Percentiles rank a stretch among this genome's conserved stretches.
Conservation (phyloP, 2,797 vertebrate species). For the Pristis pectinata region DNA sequence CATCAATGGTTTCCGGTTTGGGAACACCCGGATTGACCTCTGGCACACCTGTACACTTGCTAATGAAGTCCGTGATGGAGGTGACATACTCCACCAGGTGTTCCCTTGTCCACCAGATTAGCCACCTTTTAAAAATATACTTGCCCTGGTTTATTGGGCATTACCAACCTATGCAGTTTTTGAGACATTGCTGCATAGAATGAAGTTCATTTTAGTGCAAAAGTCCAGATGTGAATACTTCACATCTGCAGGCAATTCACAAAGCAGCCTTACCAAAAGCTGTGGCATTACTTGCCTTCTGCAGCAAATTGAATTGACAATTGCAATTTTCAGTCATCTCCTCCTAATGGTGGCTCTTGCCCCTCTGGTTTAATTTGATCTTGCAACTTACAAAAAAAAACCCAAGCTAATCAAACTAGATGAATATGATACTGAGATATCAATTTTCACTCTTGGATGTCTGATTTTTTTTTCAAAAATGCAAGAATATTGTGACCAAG, state of each 20-base stretch:
- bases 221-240: not conserved
- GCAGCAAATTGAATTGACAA: not conserved
- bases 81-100: no score
- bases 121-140: no score
- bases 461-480: not conserved
- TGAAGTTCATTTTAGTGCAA: not conserved
- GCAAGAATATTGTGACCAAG: not conserved
- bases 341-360: not conserved
- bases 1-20: no score
- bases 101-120: no score
- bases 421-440: slow-evolving; percentile 7
- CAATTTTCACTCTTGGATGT: not conserved
- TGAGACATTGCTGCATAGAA: not conserved
- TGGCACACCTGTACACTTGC: no score
- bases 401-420: not conserved
- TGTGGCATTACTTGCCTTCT: not conserved
- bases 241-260: not conserved
- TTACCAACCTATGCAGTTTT: not conserved
- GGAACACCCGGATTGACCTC: no score
- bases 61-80: no score
- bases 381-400: not conserved
- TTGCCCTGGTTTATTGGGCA: no score
- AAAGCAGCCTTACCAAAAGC: not conserved
- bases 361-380: not conserved
- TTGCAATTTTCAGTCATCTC: not conserved